Percentiles rank a stretch among this genome's conserved stretches.
Evolutionary conservation across 1,140 invertebrate genomes (phyloP).

Genomic region (Euwallacea fornicatus): DNA sequence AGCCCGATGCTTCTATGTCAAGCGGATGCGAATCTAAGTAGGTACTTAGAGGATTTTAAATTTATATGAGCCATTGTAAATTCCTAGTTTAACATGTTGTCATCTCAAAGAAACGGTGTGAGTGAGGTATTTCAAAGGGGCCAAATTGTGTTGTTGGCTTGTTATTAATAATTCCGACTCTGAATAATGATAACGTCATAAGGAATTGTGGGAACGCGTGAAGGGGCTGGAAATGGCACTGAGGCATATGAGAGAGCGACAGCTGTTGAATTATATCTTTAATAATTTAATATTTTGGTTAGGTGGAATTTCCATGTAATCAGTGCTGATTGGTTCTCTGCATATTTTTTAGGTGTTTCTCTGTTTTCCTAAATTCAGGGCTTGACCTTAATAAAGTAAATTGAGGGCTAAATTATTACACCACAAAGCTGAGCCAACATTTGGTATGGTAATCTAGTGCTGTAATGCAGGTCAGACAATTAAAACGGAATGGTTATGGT

Average conservation of each 20-base stretch:
- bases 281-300: too few relatives aligned
- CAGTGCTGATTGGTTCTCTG: too few relatives aligned
- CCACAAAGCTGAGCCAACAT: neutral
- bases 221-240: too few relatives aligned
- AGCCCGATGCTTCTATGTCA: constrained; percentile 15
- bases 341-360: too few relatives aligned
- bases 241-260: too few relatives aligned
- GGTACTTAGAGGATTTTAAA: constrained; percentile 19
- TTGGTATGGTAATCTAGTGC: constrained; percentile 2
- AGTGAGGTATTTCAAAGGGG: neutral
- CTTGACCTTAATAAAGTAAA: neutral
- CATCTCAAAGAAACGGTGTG: neutral
- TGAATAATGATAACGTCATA: neutral
- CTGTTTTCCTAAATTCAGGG: too few relatives aligned
- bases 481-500: neutral
- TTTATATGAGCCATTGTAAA: constrained; percentile 15
- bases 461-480: neutral
- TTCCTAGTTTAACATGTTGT: constrained; percentile 8
- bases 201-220: too few relatives aligned
- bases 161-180: constrained; percentile 4
- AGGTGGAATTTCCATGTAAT: too few relatives aligned
- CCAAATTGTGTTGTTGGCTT: neutral
- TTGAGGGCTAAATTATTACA: neutral
- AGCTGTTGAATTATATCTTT: too few relatives aligned
- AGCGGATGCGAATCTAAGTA: constrained; percentile 15